Evolutionary conservation across 2,888 invertebrate species (phyloP), one percentile per base, ranked within the genome.

Genomic region (Ptilodon capucinus): DNA sequence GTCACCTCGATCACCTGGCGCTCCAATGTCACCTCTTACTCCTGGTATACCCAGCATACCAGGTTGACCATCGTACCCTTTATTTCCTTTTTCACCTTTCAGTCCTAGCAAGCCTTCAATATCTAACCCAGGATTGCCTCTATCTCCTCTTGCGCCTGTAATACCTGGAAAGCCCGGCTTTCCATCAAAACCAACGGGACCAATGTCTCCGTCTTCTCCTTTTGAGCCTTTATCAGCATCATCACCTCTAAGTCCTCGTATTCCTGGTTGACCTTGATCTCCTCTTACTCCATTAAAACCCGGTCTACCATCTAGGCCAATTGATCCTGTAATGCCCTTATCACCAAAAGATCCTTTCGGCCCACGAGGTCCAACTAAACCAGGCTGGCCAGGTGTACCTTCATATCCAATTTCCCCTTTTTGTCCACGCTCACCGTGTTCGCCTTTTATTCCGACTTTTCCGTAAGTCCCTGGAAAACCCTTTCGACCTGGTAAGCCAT

Each of bases 381-480:
- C 83, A 4, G 43, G 42, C 38, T 5, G 94, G 44, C 98, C 98
- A 28, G 68, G 63, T 34, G 34, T 17, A 11, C 81, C 81, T 9
- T 38, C 16, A 44, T 57, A 63, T 23, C 83, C 83, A 11, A 96
- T 95, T 53, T 94, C 90, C 53, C 98, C 98, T 66, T 92, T 92
- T 74, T 94, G 94, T 36, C 97, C 97, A 48, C 93, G 88, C 64
- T 96, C 96, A 57, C 97, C 97, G 74, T 54, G 93, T 13, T 55
- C 48, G 19, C 81, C 81, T 40, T 50, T 62, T 34, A 43, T 64
- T 50, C 85, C 86, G 23, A 69, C 68, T 40, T 66, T 40, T 43
- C 93, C 93, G 4, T 81, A 74, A 28, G 81, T 70, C 25, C 93
- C 93, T 16, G 68, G 65, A n/a, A 73, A 74, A 7, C 93, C 93